Evolutionary conservation across 2,888 invertebrate genomes (phyloP).

Genomic region (Julus scanicus): DNA sequence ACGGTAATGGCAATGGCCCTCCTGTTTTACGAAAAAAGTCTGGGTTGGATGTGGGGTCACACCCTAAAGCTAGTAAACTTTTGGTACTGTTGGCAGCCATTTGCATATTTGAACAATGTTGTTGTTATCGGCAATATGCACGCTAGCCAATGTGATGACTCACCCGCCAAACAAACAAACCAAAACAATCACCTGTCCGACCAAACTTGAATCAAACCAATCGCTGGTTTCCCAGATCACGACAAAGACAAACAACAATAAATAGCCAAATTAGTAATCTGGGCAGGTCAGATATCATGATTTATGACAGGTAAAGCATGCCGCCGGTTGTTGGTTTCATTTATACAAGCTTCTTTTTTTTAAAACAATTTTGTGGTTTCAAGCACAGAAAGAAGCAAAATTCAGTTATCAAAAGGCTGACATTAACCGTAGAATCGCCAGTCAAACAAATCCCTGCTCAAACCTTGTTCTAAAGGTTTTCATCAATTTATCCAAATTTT

Average conservation of each 20-base stretch:
- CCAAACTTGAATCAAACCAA: background rate
- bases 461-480: too few relatives aligned
- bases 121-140: background rate
- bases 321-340: background rate
- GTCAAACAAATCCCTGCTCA: too few relatives aligned
- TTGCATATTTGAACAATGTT: constrained; percentile 29
- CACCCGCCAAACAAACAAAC: background rate
- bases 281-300: background rate
- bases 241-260: background rate
- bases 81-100: background rate
- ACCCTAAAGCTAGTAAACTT: background rate
- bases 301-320: background rate
- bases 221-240: background rate
- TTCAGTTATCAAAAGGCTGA: too few relatives aligned
- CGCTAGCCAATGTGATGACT: constrained; percentile 8
- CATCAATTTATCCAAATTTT: too few relatives aligned
- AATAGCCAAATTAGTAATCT: background rate
- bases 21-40: background rate
- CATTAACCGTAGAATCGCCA: too few relatives aligned
- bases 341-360: too few relatives aligned
- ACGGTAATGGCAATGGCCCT: background rate
- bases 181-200: constrained; percentile 30
- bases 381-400: too few relatives aligned
- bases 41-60: background rate
- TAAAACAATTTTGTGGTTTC: too few relatives aligned